Conservation (phyloP, 2,888 invertebrate species). For the Eupithecia dodoneata region DNA sequence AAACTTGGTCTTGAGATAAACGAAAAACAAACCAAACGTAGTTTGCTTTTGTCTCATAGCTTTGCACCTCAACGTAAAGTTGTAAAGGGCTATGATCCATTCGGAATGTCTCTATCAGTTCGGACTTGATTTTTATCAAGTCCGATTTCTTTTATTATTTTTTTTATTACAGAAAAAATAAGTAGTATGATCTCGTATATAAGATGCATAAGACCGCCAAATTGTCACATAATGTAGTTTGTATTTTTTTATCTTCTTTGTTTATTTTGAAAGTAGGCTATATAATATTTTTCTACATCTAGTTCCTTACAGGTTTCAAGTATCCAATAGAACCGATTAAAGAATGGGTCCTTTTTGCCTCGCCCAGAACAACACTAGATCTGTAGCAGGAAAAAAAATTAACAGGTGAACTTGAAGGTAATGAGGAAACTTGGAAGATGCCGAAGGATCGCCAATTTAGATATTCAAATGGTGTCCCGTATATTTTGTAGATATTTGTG, state of each 20-base stretch:
- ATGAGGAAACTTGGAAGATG: constrained; percentile 75
- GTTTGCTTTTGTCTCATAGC: constrained; percentile 1
- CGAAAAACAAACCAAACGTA: constrained; percentile 7
- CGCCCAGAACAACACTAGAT: constrained; percentile 36
- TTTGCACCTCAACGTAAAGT: background rate
- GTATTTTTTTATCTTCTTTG: too few species aligned
- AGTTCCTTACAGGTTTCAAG: background rate
- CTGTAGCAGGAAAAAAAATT: constrained; percentile 61
- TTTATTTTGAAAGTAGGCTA: too few species aligned
- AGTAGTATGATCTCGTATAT: too few species aligned
- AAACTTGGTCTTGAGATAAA: constrained; percentile 27
- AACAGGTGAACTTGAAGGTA: constrained; percentile 73
- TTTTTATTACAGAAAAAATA: too few species aligned
- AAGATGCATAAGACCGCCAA: too few species aligned
- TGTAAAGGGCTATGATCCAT: background rate
- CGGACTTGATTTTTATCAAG: too few species aligned
- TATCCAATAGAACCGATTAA: background rate
- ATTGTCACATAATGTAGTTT: too few species aligned
- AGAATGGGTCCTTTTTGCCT: background rate
- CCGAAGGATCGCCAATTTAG: constrained; percentile 79
- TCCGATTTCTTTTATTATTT: too few species aligned
- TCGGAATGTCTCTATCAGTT: background rate
- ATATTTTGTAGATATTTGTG: constrained; percentile 63
- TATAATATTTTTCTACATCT: too few species aligned
- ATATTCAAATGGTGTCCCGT: constrained; percentile 80